Evolutionary conservation across 2,888 invertebrate genomes (phyloP), one percentile per base, ranked within the genome.

Genomic region (Trissoscelio sp.): DNA sequence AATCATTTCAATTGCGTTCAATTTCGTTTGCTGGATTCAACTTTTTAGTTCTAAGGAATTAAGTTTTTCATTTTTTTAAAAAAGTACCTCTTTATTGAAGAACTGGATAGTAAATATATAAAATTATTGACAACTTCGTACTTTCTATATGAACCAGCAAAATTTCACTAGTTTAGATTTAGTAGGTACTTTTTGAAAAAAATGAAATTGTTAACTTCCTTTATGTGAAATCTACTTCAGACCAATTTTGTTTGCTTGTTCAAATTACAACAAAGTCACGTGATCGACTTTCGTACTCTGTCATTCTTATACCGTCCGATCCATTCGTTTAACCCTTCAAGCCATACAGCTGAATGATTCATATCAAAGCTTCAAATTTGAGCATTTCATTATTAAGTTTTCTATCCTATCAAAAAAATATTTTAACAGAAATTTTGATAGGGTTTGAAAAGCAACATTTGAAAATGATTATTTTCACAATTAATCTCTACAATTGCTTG

Each of bases 191-290:
- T n/a, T n/a, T n/a, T n/a, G n/a, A n/a, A n/a, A n/a, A n/a, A n/a
- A n/a, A n/a, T n/a, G n/a, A n/a, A n/a, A n/a, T n/a, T n/a, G n/a
- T n/a, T n/a, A n/a, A n/a, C n/a, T n/a, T n/a, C n/a, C n/a, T n/a
- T n/a, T n/a, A n/a, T n/a, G n/a, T n/a, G n/a, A n/a, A n/a, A n/a
- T n/a, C n/a, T n/a, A n/a, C n/a, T n/a, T n/a, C n/a, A n/a, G n/a
- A 3, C 6, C 9, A 31, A 7, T 7, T 31, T 31, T 31, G 31
- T 31, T 31, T 31, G 31, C 31, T 31, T 31, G 7, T 48, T 37
- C 57, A n/a, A 20, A 20, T 12, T 18, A n/a, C 58, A 74, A 64
- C 55, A 64, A 57, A 74, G 64, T 74, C 55, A 74, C 64, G 64
- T 66, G 74, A 74, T 22, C 16, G 28, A 22, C 18, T 53, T 73